Evolutionary conservation across 2,113 vertebrate species (phyloP).

Genomic region (Mystacornis crossleyi): DNA sequence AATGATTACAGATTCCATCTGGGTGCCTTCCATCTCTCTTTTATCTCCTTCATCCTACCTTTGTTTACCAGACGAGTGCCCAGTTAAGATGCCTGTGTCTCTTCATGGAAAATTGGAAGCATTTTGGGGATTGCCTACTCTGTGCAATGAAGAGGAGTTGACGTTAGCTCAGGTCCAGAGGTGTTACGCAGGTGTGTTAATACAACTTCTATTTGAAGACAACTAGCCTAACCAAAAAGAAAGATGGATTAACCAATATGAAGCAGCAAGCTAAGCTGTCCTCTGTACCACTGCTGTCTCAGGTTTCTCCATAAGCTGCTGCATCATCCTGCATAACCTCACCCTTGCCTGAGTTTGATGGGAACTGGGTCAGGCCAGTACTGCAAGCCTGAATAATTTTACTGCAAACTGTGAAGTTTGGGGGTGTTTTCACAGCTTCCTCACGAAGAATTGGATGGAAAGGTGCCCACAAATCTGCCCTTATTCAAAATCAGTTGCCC

Average conservation of each 20-base stretch:
- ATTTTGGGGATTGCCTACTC: not conserved
- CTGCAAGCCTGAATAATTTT: not conserved
- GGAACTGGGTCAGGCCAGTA: not conserved
- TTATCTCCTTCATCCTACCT: not conserved
- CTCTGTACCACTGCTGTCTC: rapidly evolving
- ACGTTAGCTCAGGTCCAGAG: not conserved
- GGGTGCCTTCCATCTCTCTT: not conserved
- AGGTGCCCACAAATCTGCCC: not conserved
- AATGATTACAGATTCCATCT: not conserved
- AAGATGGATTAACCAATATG: not conserved
- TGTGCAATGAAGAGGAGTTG: not conserved
- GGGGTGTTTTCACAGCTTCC: not conserved
- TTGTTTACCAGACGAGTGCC: not conserved
- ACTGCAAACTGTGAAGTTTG: not conserved
- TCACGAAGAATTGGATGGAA: not conserved
- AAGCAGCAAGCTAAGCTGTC: not conserved
- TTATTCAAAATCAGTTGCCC: rapidly evolving
- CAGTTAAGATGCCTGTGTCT: not conserved
- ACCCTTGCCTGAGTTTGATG: not conserved
- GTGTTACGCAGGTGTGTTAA: not conserved
- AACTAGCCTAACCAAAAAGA: not conserved
- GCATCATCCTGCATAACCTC: not conserved
- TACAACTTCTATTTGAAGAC: not conserved
- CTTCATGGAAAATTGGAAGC: not conserved
- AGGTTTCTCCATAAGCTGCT: not conserved